Evolutionary conservation across 1,140 invertebrate genomes (phyloP), one percentile per base, ranked within the genome.

Genomic region (Apocrypta bakeri): DNA sequence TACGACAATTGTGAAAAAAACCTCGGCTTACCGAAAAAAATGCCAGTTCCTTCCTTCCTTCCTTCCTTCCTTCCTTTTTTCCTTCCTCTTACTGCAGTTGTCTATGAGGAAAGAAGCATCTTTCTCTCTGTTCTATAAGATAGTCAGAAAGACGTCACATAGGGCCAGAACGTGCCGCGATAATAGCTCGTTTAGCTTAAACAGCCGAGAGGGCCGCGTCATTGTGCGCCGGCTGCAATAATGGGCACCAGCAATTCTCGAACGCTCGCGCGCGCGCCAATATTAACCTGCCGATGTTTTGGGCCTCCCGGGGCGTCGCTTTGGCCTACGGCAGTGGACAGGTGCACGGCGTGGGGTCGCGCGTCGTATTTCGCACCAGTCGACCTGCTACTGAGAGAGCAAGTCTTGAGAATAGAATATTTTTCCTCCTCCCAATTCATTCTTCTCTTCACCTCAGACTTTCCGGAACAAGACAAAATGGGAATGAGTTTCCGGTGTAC

Each of bases 121-220:
- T 56, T 21, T 56, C 48, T 56, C 48, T 21, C 17, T 21, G 14
- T 21, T 4, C 9, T 56, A 4, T 17, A n/a, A 56, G 21, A 56
- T 56, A 17, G 21, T 17, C 48, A 56, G 48, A 17, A 56, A 56
- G 48, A 56, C 48, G 48, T 56, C 48, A 29, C 83, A 72, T 84
- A 29, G 82, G 74, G 74, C 75, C 69, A 29, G 85, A 86, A 88
- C 90, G 90, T 91, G 90, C 64, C 84, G 6, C 79, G 83, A 91
- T 90, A 91, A 91, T 90, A 14, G 86, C 25, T 69, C 80, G 84
- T 82, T 85, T 83, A 85, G 89, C 86, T 91, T 90, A 88, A 17
- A 48, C 66, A 79, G 85, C 76, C 83, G 84, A 31, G 25, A 71
- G 77, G 37, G 77, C 83, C 31, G 27, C 63, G 17, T 66, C 63